Conservation (phyloP, 1,140 invertebrate genomes). For the Meteorus sp. region DNA sequence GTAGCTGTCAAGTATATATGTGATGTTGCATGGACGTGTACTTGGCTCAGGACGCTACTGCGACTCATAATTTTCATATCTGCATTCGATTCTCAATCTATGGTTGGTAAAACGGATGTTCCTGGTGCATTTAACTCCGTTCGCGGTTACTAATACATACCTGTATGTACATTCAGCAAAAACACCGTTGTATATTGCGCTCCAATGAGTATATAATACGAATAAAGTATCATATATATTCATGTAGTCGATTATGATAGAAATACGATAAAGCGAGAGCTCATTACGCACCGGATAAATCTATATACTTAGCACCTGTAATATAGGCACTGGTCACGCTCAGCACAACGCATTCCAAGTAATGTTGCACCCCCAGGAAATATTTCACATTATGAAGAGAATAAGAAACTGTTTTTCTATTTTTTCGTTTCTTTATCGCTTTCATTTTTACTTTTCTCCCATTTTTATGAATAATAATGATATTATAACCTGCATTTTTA, state of each 20-base stretch:
- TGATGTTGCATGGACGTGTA: no score
- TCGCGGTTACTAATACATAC: constrained; percentile 5
- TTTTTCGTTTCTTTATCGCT: no score
- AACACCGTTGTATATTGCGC: not conserved
- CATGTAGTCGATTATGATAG: constrained; percentile 13
- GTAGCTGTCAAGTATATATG: no score
- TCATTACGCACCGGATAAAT: constrained; percentile 19
- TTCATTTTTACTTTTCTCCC: not conserved
- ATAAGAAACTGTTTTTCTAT: constrained; percentile 4
- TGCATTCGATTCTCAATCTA: no score
- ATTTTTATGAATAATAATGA: constrained; percentile 10
- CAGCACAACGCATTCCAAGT: constrained; percentile 1
- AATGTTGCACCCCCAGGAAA: constrained; percentile 12
- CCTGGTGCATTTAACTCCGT: constrained; percentile 8
- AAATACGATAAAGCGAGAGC: constrained; percentile 13
- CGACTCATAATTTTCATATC: no score
- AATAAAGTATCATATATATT: not conserved
- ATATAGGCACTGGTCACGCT: not conserved
- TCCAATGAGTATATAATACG: constrained; percentile 3
- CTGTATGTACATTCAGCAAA: no score
- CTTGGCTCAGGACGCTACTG: no score
- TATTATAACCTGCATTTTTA: constrained; percentile 2
- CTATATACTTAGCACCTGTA: constrained; percentile 17
- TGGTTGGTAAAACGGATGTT: not conserved
- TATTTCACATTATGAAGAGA: not conserved